phyloP scores from a whole-genome alignment of 2,888 invertebrate species.

The Phoenoteleia sp. region DNA sequence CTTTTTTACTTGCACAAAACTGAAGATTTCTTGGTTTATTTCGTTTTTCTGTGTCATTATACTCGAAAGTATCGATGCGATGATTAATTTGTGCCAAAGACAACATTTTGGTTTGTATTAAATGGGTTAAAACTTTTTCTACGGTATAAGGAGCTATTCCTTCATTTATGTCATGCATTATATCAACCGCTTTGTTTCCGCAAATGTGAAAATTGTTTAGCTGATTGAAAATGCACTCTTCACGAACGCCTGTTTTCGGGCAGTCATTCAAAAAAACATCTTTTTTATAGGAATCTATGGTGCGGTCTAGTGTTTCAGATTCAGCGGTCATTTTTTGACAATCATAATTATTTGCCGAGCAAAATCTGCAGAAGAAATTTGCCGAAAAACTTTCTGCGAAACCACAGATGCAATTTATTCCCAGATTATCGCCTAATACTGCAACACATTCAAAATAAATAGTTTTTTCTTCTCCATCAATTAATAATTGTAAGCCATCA shows the following conservation, averaged over 20 bases:
- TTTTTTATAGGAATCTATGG: slow-evolving; percentile 49
- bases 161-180: slow-evolving; percentile 44
- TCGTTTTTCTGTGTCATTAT: not conserved
- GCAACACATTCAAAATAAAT: slow-evolving; percentile 11
- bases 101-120: slow-evolving; percentile 14
- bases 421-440: slow-evolving; percentile 21
- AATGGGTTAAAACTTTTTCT: slow-evolving; percentile 6
- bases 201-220: slow-evolving; percentile 44
- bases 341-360: slow-evolving; percentile 25
- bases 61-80: slow-evolving; percentile 30
- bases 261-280: no score
- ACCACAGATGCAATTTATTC: not conserved
- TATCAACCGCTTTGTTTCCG: slow-evolving; percentile 42
- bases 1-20: not conserved
- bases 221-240: slow-evolving; percentile 51
- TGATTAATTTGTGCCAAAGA: slow-evolving; percentile 21
- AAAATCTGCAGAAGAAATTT: not conserved
- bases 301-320: no score
- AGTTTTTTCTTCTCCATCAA: not conserved
- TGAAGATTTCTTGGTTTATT: not conserved
- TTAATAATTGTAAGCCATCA: no score
- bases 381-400: slow-evolving; percentile 9
- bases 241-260: no score
- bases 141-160: slow-evolving; percentile 32
- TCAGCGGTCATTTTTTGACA: no score